Base-by-base conservation (phyloP, 2,888 invertebrate genomes). In the Orthosia cruda region DNA sequence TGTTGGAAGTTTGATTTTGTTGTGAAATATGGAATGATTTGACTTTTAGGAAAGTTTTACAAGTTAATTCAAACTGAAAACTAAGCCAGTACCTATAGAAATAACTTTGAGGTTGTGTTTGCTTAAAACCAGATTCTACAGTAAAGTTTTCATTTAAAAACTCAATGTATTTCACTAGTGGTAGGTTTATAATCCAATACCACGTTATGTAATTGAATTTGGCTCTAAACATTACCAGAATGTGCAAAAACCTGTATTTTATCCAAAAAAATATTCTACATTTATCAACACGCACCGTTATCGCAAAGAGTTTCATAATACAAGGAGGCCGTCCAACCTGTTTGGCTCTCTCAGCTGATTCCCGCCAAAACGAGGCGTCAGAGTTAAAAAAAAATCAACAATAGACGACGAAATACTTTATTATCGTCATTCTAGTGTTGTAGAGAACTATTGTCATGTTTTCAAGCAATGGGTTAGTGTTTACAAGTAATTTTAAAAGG, bases 301-400 rank as follows among this genome's bases (percentile, higher is more conserved):
- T 54, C 55, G 32, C 71, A 66, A 32, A 2, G 52, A 52, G 72
- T 84, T 70, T 85, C 86, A 74, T 83, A 71, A 54, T 87, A 87
- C 85, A 71, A 70, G 87, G 78, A 68, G 59, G 80, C 81, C 49
- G 80, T 64, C 75, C 62, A 84, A 87, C 88, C 87, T 84, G 87
- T 88, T 88, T 80, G 58, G 55, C 62, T 59, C 75, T 70, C 86
- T 81, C 87, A 87, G 87, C 87, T 87, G 87, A 87, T 88, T 87
- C 87, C 82, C 87, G 87, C 87, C 87, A 87, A 87, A 87, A 87
- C 69, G 66, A 73, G 76, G 86, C 86, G 88, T 87, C 88, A 84
- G 69, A 71, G 47, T 62, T 32, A 63, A 78, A 86, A 87, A 85
- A 87, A 87, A 77, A 12, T 9, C 55, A 45, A 80, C 88, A 88